Conservation (phyloP, 1,140 invertebrate species). For the Pentalonia nigronervosa region DNA sequence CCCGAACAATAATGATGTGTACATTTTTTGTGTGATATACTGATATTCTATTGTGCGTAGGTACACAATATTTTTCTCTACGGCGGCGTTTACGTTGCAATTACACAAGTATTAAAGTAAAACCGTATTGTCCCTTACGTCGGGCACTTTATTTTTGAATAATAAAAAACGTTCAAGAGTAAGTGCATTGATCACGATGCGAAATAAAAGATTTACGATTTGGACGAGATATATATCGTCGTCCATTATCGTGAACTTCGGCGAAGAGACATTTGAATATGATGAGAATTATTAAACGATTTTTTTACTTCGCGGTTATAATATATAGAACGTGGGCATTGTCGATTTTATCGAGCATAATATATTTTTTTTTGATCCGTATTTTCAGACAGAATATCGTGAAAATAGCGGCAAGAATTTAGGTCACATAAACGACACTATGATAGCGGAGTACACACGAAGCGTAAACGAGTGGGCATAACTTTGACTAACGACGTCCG, state of each 20-base stretch:
- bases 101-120: not conserved
- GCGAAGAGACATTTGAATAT: not conserved
- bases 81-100: too few relatives aligned
- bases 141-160: not conserved
- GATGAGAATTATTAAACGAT: not conserved
- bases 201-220: not conserved
- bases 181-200: not conserved
- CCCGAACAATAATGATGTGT: not conserved
- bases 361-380: not conserved
- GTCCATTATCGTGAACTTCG: not conserved
- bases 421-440: not conserved
- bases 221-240: not conserved
- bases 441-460: not conserved
- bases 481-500: not conserved
- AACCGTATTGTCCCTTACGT: not conserved
- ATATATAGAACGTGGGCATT: not conserved
- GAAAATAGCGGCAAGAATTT: not conserved
- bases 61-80: not conserved
- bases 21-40: not conserved
- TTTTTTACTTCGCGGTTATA: not conserved
- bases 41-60: not conserved
- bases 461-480: not conserved
- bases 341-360: not conserved
- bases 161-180: not conserved
- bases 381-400: not conserved